Evolutionary conservation across 2,797 vertebrate genomes (phyloP), one percentile per base, ranked within the genome.

Genomic region (Lutjanus campechanus): DNA sequence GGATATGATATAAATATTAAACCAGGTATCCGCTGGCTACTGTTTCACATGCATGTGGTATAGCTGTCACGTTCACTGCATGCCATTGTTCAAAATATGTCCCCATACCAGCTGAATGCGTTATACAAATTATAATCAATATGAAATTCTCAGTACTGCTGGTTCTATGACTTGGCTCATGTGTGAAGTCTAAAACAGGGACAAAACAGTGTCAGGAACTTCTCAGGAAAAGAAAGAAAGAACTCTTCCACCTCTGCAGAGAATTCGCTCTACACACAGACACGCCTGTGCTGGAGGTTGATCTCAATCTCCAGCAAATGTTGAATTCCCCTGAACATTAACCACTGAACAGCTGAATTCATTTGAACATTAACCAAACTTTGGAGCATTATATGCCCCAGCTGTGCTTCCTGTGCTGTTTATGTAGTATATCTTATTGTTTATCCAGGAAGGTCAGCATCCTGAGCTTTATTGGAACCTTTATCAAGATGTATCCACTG

Each of bases 311-410:
- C 85, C 70, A 87, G 79, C 83, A 90, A 91, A 90, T 85, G 89
- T 84, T 88, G 89, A 90, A 90, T 93, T 93, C 88, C 87, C 86
- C 83, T 89, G 92, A 94, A 94, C 92, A 94, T 94, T 94, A 95
- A 93, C 92, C 90, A 90, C 75, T 53, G 81, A 77, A 79, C 84
- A 85, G 90, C 86, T 89, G 89, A 92, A 90, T 88, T 87, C 86
- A 91, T 91, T 82, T 89, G 91, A 94, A 94, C 92, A 93, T 94
- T 94, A 94, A 94, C 93, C 86, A 89, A 76, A 82, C 76, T 79
- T 89, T 74, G 74, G 75, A 88, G 83, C 73, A 63, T 84, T 88
- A 78, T 86, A 54, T 70, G 51, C 76, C 73, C 79, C 82, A 77
- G 84, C 79, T 91, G 77, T 65, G 61, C 73, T 81, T 87, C 77